A percentile compares a stretch with the other conserved stretches of the same genome.
phyloP scores from a whole-genome alignment of 2,888 invertebrate genomes.

The Hyppa rectilinea region DNA sequence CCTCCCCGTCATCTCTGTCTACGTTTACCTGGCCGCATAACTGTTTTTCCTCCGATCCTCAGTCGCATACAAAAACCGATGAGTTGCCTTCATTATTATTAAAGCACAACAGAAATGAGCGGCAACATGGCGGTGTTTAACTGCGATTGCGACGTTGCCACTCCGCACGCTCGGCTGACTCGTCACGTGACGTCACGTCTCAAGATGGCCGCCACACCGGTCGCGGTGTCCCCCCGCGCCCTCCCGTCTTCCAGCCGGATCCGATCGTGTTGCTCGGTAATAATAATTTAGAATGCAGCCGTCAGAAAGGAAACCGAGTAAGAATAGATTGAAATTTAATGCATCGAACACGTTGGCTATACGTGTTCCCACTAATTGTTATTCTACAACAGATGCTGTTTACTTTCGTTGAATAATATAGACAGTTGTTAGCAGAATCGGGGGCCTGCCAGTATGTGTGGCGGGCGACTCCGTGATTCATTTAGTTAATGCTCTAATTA shows the following conservation, averaged over 20 bases:
- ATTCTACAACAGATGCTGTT: conserved; percentile 87
- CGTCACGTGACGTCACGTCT: conserved; percentile 91
- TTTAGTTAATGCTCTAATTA: conserved; percentile 72
- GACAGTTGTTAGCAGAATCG: conserved; percentile 80
- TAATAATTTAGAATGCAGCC: conserved; percentile 88
- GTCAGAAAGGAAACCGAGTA: conserved; percentile 88
- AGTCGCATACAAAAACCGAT: conserved; percentile 85
- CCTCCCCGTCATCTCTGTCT: conserved; percentile 69
- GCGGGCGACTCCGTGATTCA: conserved; percentile 76
- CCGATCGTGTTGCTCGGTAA: conserved; percentile 84
- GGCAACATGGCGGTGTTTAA: conserved; percentile 81
- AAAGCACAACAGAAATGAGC: conserved; percentile 82
- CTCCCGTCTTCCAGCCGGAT: conserved; percentile 86
- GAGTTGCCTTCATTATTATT: conserved; percentile 84
- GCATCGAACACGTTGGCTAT: conserved; percentile 82
- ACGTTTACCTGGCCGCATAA: conserved; percentile 87
- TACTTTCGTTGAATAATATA: conserved; percentile 88
- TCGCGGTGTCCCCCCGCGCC: conserved; percentile 81
- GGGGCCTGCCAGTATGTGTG: conserved; percentile 75
- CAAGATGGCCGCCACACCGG: conserved; percentile 90
- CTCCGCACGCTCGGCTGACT: conserved; percentile 86
- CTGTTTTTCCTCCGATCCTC: conserved; percentile 86
- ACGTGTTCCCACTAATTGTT: conserved; percentile 85
- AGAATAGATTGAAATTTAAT: conserved; percentile 90
- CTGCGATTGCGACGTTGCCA: conserved; percentile 85